phyloP scores from a whole-genome alignment of 2,797 vertebrate genomes.

The Limnodromus scolopaceus region DNA sequence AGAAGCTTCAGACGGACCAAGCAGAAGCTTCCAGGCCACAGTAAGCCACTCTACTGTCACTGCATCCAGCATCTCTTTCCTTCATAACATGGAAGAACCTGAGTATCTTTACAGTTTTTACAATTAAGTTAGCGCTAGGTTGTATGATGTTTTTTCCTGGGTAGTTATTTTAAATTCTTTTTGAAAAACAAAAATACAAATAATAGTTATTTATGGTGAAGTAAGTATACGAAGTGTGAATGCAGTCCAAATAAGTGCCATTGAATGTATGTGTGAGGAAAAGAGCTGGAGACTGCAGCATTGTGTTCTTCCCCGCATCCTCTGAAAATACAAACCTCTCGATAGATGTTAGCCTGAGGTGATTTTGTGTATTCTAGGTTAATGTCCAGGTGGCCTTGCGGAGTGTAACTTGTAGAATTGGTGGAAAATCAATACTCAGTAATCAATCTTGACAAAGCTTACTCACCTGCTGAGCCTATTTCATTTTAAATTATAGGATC shows the following conservation, averaged over 20 bases:
- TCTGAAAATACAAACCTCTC: background rate
- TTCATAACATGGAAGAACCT: background rate
- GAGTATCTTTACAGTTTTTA: background rate
- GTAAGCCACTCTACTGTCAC: constrained; percentile 79
- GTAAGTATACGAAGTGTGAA: background rate
- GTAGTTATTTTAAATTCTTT: background rate
- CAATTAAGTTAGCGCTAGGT: background rate
- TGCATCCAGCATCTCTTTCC: background rate
- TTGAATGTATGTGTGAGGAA: background rate
- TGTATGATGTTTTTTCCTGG: background rate
- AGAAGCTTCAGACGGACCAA: constrained; percentile 97
- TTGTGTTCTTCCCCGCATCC: background rate
- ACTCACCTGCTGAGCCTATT: constrained; percentile 54
- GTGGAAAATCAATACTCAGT: constrained; percentile 56
- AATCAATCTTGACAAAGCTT: constrained; percentile 54
- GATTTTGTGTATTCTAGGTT: constrained; percentile 20
- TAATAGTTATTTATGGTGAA: background rate
- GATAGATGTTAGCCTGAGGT: background rate
- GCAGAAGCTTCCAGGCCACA: constrained; percentile 96
- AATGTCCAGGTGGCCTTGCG: background rate
- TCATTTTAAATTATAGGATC: constrained; percentile 44
- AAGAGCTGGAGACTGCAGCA: background rate
- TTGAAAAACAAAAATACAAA: background rate
- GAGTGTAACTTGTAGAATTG: constrained; percentile 24
- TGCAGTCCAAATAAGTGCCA: background rate